Evolutionary conservation across 2,113 vertebrate genomes (phyloP).

Genomic region (Muntiacus reevesi): DNA sequence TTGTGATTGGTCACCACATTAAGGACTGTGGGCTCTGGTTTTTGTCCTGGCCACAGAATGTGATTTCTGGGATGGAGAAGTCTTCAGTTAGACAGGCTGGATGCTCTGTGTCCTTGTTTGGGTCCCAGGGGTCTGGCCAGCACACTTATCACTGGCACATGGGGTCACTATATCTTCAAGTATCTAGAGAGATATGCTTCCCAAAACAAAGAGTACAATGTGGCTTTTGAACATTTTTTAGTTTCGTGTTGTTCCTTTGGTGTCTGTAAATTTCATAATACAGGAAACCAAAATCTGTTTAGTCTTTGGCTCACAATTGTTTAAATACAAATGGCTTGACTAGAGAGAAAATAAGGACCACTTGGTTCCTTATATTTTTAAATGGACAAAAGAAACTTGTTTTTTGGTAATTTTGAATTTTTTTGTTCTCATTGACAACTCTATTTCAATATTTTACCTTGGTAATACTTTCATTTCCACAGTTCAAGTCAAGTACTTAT

Average conservation of each 20-base stretch:
- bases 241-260: neutral
- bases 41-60: neutral
- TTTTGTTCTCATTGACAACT: slow-evolving; percentile 3
- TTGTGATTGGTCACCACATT: neutral
- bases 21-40: slow-evolving; percentile 21
- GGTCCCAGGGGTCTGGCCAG: neutral
- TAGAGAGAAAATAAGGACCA: neutral
- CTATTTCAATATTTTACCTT: neutral
- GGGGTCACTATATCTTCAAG: neutral
- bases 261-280: neutral
- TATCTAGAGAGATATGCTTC: neutral
- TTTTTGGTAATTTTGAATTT: neutral
- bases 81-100: slow-evolving; percentile 46
- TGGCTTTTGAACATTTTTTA: neutral
- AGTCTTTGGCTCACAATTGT: neutral
- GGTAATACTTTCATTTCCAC: neutral
- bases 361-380: neutral
- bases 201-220: neutral
- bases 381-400: neutral
- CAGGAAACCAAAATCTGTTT: neutral
- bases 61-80: slow-evolving; percentile 60
- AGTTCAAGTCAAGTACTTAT: neutral
- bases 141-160: neutral
- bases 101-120: neutral
- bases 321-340: neutral